Evolutionary conservation across 2,797 vertebrate species (phyloP), one percentile per base, ranked within the genome.

Genomic region (Acipenser oxyrinchus): DNA sequence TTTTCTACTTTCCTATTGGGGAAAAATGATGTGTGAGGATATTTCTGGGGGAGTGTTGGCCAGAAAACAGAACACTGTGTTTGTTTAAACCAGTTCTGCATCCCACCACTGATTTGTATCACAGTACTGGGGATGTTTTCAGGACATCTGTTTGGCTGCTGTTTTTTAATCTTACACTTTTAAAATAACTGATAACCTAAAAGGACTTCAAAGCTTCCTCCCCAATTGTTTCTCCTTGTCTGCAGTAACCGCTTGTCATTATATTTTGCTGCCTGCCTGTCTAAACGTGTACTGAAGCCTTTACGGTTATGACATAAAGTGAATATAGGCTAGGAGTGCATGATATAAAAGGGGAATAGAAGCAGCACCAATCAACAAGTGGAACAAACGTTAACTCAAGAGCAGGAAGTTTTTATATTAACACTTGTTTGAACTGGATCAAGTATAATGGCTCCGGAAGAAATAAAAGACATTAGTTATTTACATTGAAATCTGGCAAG

Each of bases 391-490:
- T 49, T 58, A 48, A 49, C 9, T 49, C 53, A 48, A 58, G 12
- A n/a, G 8, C 13, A 48, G 55, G 55, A 66, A 49, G 53, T 15
- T 66, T 66, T 66, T 57, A 65, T 65, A 48, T 49, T 58, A 58
- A 58, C 10, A 6, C 0, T 64, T 66, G 65, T 77, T 79, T 68
- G 50, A 73, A 53, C 72, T 74, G 78, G 76, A 78, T 74, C 74
- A 71, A 79, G 75, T 71, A 66, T 75, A 75, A 77, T 77, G 75
- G 79, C 82, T 83, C 81, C 79, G 75, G 78, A 83, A 86, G 76
- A 80, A 83, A 82, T 85, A 76, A 77, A 78, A 80, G 77, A 72
- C 72, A 73, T 77, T 78, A 79, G 76, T 81, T 77, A 79, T 86
- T 86, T 83, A 79, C 80, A 78, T 72, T 81, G 71, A 77, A 73